Conservation (phyloP, 2,113 vertebrate species). For the Eretmodus cyanostictus region DNA sequence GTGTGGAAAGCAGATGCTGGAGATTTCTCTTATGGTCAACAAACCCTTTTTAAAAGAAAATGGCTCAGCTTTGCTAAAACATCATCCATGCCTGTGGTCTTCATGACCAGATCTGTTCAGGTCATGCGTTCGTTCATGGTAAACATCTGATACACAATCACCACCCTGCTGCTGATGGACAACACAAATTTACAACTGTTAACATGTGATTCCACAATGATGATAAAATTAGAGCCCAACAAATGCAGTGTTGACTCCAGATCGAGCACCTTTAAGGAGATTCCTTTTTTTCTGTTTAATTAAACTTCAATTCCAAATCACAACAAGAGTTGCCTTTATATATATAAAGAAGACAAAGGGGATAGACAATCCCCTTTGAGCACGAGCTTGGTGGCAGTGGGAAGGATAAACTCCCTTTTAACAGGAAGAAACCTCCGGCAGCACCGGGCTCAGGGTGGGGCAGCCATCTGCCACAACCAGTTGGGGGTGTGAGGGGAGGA, state of each 20-base stretch:
- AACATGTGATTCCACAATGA: background rate
- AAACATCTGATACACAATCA: background rate
- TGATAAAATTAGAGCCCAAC: background rate
- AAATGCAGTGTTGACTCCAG: background rate
- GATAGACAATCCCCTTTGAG: background rate
- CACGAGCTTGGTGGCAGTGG: background rate
- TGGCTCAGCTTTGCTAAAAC: background rate
- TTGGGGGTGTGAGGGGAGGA: background rate
- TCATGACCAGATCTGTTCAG: background rate
- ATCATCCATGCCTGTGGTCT: background rate
- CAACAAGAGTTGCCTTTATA: background rate
- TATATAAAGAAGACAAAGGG: background rate
- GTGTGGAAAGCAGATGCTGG: background rate
- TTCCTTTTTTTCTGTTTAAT: background rate
- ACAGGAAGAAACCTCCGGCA: background rate
- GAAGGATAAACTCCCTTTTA: background rate
- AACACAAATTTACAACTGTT: rapidly evolving
- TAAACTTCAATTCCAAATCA: background rate
- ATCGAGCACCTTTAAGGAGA: rapidly evolving
- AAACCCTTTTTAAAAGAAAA: background rate
- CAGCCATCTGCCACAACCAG: background rate
- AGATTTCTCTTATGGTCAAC: background rate
- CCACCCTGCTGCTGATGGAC: background rate
- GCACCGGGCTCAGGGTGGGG: background rate
- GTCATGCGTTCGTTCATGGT: background rate